A percentile compares a stretch with the other conserved stretches of the same genome.
Conservation (phyloP, 1,140 invertebrate species). For the Hormaphis cornu region DNA sequence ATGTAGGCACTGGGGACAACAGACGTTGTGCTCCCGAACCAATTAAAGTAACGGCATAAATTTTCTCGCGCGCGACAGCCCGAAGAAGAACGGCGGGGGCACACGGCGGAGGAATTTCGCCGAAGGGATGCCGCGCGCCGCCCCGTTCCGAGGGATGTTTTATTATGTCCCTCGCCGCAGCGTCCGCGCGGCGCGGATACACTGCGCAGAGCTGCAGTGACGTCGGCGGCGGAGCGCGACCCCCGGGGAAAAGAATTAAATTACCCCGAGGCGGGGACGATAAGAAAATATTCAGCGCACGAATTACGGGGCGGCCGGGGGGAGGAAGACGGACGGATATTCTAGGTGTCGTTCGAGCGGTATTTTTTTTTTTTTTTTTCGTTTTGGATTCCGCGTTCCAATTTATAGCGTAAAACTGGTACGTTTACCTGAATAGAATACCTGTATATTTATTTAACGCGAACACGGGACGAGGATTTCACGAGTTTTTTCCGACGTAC, state of each 20-base stretch:
- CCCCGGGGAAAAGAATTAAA: slow-evolving; percentile 32
- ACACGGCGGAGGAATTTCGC: slow-evolving; percentile 1
- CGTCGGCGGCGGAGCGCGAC: not conserved
- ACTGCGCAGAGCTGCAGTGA: too few relatives aligned
- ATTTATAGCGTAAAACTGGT: too few relatives aligned
- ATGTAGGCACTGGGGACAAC: not conserved
- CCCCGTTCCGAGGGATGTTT: not conserved
- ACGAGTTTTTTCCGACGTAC: too few relatives aligned
- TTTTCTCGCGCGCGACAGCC: slow-evolving; percentile 24
- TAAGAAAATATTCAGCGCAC: not conserved
- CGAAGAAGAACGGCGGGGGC: not conserved
- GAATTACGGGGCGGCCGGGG: not conserved
- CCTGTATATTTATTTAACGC: not conserved
- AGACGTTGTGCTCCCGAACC: slow-evolving; percentile 30
- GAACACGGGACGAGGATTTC: not conserved
- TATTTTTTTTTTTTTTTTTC: not conserved
- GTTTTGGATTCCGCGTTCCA: not conserved
- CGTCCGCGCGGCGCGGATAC: not conserved
- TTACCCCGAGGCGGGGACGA: not conserved
- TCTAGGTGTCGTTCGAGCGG: slow-evolving; percentile 13
- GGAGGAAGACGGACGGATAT: slow-evolving; percentile 4
- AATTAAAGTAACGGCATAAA: slow-evolving; percentile 33
- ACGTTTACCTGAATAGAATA: too few relatives aligned
- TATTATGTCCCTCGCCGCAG: not conserved
- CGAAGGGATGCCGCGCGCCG: not conserved